Percentiles rank a stretch among this genome's conserved stretches.
Evolutionary conservation across 1,140 invertebrate species (phyloP).

Genomic region (Anoplolepis gracilipes): DNA sequence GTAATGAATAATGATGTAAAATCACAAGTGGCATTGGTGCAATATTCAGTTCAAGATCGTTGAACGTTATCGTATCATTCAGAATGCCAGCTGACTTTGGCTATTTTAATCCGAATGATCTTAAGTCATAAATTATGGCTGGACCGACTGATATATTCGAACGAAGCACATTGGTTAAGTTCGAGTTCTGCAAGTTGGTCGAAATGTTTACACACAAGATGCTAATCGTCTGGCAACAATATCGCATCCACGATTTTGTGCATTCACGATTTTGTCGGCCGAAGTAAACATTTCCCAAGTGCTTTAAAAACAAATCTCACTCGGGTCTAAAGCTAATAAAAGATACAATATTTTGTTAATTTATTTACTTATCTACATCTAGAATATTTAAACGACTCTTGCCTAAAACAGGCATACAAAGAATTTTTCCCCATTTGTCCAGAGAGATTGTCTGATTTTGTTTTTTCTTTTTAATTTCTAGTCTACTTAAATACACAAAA

Average conservation of each 20-base stretch:
- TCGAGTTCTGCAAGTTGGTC: conserved; percentile 37
- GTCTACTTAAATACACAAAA: background rate
- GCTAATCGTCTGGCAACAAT: conserved; percentile 60
- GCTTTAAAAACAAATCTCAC: conserved; percentile 17
- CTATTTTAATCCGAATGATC: conserved; percentile 66
- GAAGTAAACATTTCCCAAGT: conserved; percentile 21
- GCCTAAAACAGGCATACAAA: background rate
- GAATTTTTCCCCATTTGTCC: background rate
- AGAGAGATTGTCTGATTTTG: conserved; percentile 23
- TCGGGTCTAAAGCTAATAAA: conserved; percentile 3
- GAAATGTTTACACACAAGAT: conserved; percentile 70
- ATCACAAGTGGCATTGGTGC: conserved; percentile 35
- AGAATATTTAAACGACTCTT: background rate
- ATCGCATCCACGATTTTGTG: conserved; percentile 41
- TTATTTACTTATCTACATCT: background rate
- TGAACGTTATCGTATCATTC: conserved; percentile 57
- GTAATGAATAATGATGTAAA: conserved; percentile 1
- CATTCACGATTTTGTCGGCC: conserved; percentile 37
- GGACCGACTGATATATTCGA: conserved; percentile 70
- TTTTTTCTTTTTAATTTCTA: background rate
- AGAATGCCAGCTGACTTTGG: conserved; percentile 58
- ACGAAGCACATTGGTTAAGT: conserved; percentile 44
- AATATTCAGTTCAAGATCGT: conserved; percentile 69
- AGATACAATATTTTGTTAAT: conserved; percentile 7
- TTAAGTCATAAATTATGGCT: conserved; percentile 70